Base-by-base conservation (phyloP, 2,797 vertebrate genomes). In the Lagocephalus sceleratus region DNA sequence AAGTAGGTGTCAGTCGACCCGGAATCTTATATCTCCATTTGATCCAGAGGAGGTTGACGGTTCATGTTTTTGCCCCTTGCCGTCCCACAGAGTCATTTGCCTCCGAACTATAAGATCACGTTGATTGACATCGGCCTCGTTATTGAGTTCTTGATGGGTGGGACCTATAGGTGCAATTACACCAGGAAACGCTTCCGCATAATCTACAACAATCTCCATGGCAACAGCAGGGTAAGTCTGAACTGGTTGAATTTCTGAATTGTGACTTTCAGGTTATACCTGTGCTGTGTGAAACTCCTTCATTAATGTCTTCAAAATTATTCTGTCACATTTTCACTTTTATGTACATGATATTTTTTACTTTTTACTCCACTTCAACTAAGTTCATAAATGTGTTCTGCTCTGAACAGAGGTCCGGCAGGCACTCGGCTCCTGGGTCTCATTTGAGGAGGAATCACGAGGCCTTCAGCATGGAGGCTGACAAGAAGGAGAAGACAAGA, bases 131-230 rank as follows among this genome's bases (percentile, higher is more conserved):
- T 99, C 55, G 97, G 97, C 6, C 90, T 99, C 74, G 94, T 99
- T 67, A 97, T 99, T 59, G 97, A 99, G 71, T 97, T 87, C 78
- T 89, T 99, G 70, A 99, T 99, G 97, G 97, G 97, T 51, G 97
- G 97, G 77, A 98, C 97, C 22, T 99, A 96, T 81, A 92, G 97
- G 72, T 98, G 97, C 80, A 98, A 95, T 66, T 99, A 98, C 17
- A 99, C 97, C 23, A 91, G 94, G 75, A 99, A 99, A 68, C 94
- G 97, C 68, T 99, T 99, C 48, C 76, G 97, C 68, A 94, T 95
- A n/a, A 94, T 99, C 79, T 99, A 99, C 89, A 98, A 99, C 78
- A 99, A 96, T 71, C 94, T 99, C 73, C 94, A 94, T 22, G 94
- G 95, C 60, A 97, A 89, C 90, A 97, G 63, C 51, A 90, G 97